These are phyloP conservation scores for Etia nguti DNA, from an alignment of 2,113 vertebrate species.

Conservation along the genomic window DNA sequence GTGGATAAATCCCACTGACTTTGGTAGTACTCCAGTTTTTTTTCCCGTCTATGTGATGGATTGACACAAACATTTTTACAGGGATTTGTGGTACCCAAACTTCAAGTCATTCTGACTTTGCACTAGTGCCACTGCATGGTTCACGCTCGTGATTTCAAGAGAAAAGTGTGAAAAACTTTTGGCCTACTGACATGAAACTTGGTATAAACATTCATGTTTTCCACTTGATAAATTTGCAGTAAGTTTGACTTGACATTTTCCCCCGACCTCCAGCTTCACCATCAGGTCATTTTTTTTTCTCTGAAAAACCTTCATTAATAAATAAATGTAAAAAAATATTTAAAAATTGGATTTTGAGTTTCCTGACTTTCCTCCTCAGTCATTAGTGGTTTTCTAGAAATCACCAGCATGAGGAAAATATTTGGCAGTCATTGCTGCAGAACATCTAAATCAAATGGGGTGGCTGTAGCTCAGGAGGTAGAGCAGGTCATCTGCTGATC, in stretches of 20 bases:
- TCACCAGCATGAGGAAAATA: neutral
- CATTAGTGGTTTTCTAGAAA: neutral
- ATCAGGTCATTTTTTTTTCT: neutral
- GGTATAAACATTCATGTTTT: neutral
- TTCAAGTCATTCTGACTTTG: neutral
- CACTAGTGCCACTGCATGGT: neutral
- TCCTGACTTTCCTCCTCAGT: neutral
- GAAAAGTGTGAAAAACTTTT: neutral
- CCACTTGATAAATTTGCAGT: neutral
- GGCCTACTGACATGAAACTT: neutral
- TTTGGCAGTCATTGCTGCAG: neutral
- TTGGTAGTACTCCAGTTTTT: neutral
- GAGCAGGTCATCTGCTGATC: too few relatives aligned
- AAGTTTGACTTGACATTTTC: neutral
- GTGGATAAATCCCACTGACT: neutral
- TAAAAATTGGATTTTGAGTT: neutral
- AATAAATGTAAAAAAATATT: neutral
- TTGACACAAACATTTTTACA: neutral
- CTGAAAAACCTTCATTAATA: neutral
- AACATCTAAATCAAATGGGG: neutral
- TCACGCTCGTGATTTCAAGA: neutral
- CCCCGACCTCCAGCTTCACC: neutral
- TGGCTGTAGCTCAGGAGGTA: too few relatives aligned
- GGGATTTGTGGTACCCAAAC: neutral
- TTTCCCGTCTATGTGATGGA: neutral